Percentiles rank a stretch among this genome's conserved stretches.
These are phyloP conservation scores for Falco peregrinus DNA, from an alignment of 2,797 vertebrate species.

Conservation along the genomic window DNA sequence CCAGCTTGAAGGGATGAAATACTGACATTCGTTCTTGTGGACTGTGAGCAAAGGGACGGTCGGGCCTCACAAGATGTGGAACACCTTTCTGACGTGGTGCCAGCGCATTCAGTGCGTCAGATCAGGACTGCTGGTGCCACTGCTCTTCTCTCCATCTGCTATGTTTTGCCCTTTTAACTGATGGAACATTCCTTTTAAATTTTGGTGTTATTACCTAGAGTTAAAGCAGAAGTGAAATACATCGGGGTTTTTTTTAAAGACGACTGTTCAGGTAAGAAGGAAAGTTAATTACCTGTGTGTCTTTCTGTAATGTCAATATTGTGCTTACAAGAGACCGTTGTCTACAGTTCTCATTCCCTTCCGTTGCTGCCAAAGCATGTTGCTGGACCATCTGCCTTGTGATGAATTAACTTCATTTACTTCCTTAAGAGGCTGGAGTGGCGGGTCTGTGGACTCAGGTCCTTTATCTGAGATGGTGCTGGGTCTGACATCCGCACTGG, in stretches of 20 bases:
- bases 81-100: background rate
- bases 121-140: background rate
- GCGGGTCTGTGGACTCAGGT: background rate
- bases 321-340: accelerated
- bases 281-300: background rate
- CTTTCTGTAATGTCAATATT: background rate
- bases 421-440: background rate
- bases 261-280: background rate
- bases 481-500: background rate
- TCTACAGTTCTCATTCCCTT: background rate
- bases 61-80: background rate
- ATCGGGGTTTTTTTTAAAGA: background rate
- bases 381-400: background rate
- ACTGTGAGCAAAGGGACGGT: background rate
- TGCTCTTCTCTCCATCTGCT: background rate
- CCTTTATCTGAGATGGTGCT: background rate
- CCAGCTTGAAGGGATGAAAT: background rate
- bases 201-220: background rate
- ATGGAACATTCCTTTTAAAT: background rate
- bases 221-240: background rate
- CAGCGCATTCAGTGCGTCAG: background rate
- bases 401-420: background rate
- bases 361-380: background rate
- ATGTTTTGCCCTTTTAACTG: background rate
- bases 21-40: background rate